Base-by-base conservation (phyloP, 2,888 invertebrate genomes). In the Erebia aethiops region DNA sequence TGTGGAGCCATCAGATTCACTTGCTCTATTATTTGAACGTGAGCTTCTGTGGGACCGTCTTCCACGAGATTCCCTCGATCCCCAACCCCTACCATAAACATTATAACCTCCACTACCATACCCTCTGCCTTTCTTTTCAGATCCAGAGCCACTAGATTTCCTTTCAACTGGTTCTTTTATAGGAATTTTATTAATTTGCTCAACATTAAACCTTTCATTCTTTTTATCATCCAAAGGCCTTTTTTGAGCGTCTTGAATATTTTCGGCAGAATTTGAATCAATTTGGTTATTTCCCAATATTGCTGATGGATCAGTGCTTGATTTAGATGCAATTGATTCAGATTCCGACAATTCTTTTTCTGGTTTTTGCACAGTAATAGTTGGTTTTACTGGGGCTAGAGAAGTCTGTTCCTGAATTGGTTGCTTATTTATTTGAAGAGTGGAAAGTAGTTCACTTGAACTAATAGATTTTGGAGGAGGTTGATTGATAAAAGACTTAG, bases 1-100 rank as follows among this genome's bases (percentile, higher is more conserved):
- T 2, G 95, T 95, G 26, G 97, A 96, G 52, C 95, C 95, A 79
- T 97, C 97, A 0, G 96, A 96, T 82, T 97, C 97, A 14, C 96
- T 96, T 16, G 92, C 92, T 78, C 92, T 84, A 74, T 90, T 91
- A 75, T 92, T 90, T 71, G 92, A 92, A 80, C 82, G 92, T 10
- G 92, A 91, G 82, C 79, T 93, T 77, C 88, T 94, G 84, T 82
- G 93, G 84, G 83, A 93, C 80, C 85, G 94, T 80, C 91, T 94
- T 82, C 85, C 94, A 85, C 87, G 93, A 82, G 91, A 87, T 78
- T 92, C 90, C 77, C 91, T 89, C 58, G 91, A 85, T 56, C 94
- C 93, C 89, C 92, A 90, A 75, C 93, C 92, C 76, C 94, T 89
- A 70, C 91, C 90, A 80, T 94, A 94, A 70, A 90, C 90, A 71